Evolutionary conservation across 1,140 invertebrate species (phyloP).

Genomic region (Colletes gigas): DNA sequence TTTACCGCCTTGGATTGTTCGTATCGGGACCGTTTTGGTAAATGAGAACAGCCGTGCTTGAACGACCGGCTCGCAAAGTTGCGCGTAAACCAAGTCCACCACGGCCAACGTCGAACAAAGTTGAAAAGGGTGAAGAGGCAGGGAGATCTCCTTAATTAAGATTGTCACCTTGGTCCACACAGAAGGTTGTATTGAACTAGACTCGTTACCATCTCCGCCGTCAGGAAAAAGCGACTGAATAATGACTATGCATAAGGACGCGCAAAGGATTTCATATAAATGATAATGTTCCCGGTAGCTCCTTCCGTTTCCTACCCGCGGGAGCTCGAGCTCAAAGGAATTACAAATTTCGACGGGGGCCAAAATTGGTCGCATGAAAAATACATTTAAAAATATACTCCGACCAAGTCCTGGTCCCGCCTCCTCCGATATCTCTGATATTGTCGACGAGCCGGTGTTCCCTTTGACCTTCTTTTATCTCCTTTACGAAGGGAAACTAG

Average conservation of each 20-base stretch:
- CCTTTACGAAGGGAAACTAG: not conserved
- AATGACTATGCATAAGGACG: conserved; percentile 77
- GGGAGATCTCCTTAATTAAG: conserved; percentile 56
- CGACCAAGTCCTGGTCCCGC: not conserved
- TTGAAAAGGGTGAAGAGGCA: not conserved
- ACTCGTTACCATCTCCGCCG: conserved; percentile 44
- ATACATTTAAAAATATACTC: conserved; percentile 64
- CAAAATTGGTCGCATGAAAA: conserved; percentile 70
- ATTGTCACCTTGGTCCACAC: conserved; percentile 55
- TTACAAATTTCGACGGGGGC: conserved; percentile 71
- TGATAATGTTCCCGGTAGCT: conserved; percentile 74
- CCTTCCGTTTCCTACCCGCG: conserved; percentile 63
- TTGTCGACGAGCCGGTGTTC: conserved; percentile 1
- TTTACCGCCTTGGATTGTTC: no score
- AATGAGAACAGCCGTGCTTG: not conserved
- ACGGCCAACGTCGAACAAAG: conserved; percentile 12
- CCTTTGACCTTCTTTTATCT: conserved; percentile 14
- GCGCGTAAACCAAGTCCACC: conserved; percentile 50
- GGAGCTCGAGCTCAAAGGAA: conserved; percentile 72
- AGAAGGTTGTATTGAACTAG: conserved; percentile 62
- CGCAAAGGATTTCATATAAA: conserved; percentile 79
- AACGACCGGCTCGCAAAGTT: conserved; percentile 14
- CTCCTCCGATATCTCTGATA: conserved; percentile 27
- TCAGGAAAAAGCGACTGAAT: conserved; percentile 65
- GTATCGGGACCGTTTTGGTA: no score